Evolutionary conservation across 2,113 vertebrate genomes (phyloP).

Genomic region (Pachycephala philippinensis): DNA sequence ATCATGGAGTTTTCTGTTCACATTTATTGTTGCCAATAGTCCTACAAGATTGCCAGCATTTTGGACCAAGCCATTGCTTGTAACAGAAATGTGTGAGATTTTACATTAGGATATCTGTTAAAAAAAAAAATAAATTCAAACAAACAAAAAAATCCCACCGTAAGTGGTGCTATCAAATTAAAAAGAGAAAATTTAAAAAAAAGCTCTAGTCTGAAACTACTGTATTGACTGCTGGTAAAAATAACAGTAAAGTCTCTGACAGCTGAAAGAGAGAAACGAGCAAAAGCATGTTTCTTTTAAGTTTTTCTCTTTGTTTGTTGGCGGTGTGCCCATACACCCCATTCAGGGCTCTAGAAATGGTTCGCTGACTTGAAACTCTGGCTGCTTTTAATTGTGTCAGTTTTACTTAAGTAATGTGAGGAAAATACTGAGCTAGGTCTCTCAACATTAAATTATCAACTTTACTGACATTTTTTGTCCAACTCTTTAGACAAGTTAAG

Average conservation of each 20-base stretch:
- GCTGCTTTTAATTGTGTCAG: conserved; percentile 29
- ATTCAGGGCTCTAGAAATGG: conserved; percentile 24
- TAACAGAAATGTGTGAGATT: not conserved
- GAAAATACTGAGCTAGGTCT: not conserved
- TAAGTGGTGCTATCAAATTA: not conserved
- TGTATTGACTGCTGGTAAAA: conserved; percentile 24
- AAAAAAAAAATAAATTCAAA: not conserved
- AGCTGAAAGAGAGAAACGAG: conserved; percentile 4
- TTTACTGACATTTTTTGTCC: not conserved
- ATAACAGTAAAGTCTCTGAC: conserved; percentile 8
- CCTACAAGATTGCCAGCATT: not conserved
- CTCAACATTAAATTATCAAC: not conserved
- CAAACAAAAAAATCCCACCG: not conserved
- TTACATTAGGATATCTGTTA: not conserved
- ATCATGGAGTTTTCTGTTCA: not conserved
- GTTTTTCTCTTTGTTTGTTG: conserved; percentile 44
- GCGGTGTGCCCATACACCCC: not conserved
- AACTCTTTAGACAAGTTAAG: not conserved
- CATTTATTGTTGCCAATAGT: not conserved
- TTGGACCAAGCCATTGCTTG: not conserved
- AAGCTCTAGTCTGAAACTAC: not conserved
- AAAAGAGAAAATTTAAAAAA: not conserved
- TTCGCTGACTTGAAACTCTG: conserved; percentile 33
- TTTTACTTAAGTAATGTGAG: conserved; percentile 20
- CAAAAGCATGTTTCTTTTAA: conserved; percentile 32